phyloP scores from a whole-genome alignment of 2,888 invertebrate species.

The Cyclophora punctaria region DNA sequence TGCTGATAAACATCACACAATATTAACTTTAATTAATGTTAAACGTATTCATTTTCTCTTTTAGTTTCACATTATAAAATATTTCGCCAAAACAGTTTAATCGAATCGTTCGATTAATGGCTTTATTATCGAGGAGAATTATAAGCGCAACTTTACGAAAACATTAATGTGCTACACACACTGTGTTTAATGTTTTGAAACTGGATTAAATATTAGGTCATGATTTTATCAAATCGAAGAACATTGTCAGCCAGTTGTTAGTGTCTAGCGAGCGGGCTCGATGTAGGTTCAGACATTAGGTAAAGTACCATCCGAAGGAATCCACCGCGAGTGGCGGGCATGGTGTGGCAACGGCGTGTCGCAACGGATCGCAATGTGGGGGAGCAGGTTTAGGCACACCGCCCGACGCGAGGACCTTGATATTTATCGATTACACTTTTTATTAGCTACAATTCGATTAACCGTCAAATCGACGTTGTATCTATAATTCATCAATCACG shows the following conservation, averaged over 20 bases:
- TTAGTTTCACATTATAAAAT: no score
- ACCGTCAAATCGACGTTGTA: conserved; percentile 16
- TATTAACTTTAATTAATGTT: no score
- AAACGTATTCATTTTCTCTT: no score
- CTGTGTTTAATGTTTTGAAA: no score
- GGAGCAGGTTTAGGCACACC: conserved; percentile 38
- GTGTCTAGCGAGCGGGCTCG: no score
- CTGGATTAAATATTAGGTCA: no score
- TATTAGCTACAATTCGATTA: conserved; percentile 21
- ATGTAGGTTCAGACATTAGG: no score
- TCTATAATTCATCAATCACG: conserved; percentile 14
- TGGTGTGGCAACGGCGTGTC: conserved; percentile 29
- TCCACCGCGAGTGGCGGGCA: conserved; percentile 4
- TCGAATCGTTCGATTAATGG: conserved; percentile 5
- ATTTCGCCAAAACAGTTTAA: conserved; percentile 1
- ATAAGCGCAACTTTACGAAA: conserved; percentile 1
- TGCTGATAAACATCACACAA: conserved; percentile 3
- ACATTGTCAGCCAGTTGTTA: no score
- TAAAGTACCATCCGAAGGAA: no score
- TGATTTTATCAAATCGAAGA: no score
- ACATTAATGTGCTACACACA: background rate
- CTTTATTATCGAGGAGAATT: no score
- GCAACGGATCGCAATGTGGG: conserved; percentile 40
- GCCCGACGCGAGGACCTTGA: conserved; percentile 44
- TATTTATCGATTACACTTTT: conserved; percentile 34